Base-by-base conservation (phyloP, 2,797 vertebrate genomes). In the Ceyx erithaca region DNA sequence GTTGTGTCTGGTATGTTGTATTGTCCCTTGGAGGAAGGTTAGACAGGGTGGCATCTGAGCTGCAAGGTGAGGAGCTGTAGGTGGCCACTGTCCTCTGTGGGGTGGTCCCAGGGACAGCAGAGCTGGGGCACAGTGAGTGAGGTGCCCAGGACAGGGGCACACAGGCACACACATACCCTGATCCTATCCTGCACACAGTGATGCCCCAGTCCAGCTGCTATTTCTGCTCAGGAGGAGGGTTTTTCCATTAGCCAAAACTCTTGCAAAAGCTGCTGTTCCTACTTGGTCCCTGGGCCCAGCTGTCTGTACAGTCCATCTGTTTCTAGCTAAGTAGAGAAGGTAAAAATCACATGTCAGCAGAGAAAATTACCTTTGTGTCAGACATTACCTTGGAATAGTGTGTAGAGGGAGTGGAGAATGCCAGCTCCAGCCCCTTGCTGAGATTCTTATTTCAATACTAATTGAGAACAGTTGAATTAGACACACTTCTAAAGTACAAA, bases 341-440 rank as follows among this genome's bases (percentile, higher is more conserved):
- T 77, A 63, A 80, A 92, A 92, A 85, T 92, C 54, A 68, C 37
- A 6, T 12, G 7, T 37, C 68, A 71, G 49, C n/a, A 80, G 37
- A 82, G 75, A 68, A 77, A 92, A 85, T 82, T 46, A 46, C 33
- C 49, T 82, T 80, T 87, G 68, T 16, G 7, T 63, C 76, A 85
- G 49, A 22, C 73, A 25, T 1, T 49, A 1, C 62, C 73, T 92
- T 77, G 40, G 75, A 82, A 3, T 28, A 37, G 68, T 31, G 21
- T 41, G 37, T 66, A 25, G 33, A 77, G 51, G 6, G 54, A 78
- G 28, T 57, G 4, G 28, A 71, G 75, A 68, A 73, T 49, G 26
- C 37, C 37, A 37, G 9, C 33, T 48, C 48, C n/a, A 22, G 37
- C 57, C 46, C 41, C 76, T 87, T 33, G 3, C 62, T 41, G 72